A percentile compares a stretch with the other conserved stretches of the same genome.
Evolutionary conservation across 1,140 invertebrate species (phyloP).

Genomic region (Temnothorax nylanderi): DNA sequence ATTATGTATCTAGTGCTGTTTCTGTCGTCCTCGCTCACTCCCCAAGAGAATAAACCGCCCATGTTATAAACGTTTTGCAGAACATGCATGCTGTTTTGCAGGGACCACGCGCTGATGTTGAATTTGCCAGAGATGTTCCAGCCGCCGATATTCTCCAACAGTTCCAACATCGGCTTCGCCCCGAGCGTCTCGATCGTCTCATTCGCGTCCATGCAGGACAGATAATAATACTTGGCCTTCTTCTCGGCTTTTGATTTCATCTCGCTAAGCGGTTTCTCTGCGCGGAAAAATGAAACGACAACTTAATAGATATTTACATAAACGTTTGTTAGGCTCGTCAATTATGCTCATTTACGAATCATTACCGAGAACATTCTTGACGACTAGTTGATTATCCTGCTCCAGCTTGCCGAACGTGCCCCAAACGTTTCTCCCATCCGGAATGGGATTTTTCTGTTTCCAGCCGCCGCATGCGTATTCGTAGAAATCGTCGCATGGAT

Average conservation of each 20-base stretch:
- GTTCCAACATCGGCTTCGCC: conserved; percentile 91
- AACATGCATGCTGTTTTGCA: conserved; percentile 92
- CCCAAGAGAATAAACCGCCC: conserved; percentile 95
- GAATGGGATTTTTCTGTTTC: conserved; percentile 96
- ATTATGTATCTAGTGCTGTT: conserved; percentile 96
- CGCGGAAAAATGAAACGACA: background rate
- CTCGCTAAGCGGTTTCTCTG: conserved; percentile 87
- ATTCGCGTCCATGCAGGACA: conserved; percentile 97
- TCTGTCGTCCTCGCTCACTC: conserved; percentile 96
- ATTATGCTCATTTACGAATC: conserved; percentile 1
- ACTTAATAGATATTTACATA: background rate
- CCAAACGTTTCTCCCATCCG: conserved; percentile 97
- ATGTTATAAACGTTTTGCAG: conserved; percentile 95
- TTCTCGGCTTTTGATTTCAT: conserved; percentile 92
- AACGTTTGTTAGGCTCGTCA: background rate
- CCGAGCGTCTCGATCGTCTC: conserved; percentile 95
- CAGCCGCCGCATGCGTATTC: conserved; percentile 97
- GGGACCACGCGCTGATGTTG: conserved; percentile 89
- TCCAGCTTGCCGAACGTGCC: conserved; percentile 97
- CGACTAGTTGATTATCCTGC: conserved; percentile 96
- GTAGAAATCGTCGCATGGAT: conserved; percentile 98
- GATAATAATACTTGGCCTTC: conserved; percentile 96
- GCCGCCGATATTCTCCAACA: conserved; percentile 91
- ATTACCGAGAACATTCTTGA: conserved; percentile 95
- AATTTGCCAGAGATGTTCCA: conserved; percentile 91